Base-by-base conservation (phyloP, 35 echinoderm and acorn worm species). In the Lytechinus pictus region DNA sequence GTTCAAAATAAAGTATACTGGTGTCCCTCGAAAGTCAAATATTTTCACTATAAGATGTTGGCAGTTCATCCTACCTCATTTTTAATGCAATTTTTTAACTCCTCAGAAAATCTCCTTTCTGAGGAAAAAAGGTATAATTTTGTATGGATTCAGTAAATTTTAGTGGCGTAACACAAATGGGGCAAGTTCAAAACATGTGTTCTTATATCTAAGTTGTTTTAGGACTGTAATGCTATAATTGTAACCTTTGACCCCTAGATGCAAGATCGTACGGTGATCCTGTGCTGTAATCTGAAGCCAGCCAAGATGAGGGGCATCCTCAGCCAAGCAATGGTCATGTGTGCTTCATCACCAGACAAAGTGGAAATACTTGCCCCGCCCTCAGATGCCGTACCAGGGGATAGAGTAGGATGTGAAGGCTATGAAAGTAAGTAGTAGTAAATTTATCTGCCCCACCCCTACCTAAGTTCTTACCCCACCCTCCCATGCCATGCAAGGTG, bases 261-360 rank as follows among this genome's bases (percentile, higher is more conserved):
- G 98, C 86, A 97, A 98, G 94, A 99, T 71, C 95, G 95, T 55
- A 60, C 97, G 44, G 98, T 99, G 86, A 96, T 99, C 4, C 91
- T 99, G 5, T 99, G 98, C 54, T 99, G 98, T 92, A 99, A 99
- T 52, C 60, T 99, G 54, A 99, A 99, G 58, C 98, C 98, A 72
- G 97, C 94, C 27, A 99, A 99, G 95, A 99, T 99, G 98, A 91
- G 98, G n/a, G 98, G 98, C 11, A 95, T 98, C 10, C 54, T 97
- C 8, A 99, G 98, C 92, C 98, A 99, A 91, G 98, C 98, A 3
- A 99, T 99, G 98, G 98, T 98, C 55, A 98, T 99, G 98, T 99
- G 98, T 98, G 98, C 97, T 57, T 95, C 95, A 72, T 95, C 96
- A 33, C 97, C 97, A 16, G 98, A 99, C 55, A 99, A 97, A 71